Evolutionary conservation across 2,888 invertebrate species (phyloP), one percentile per base, ranked within the genome.

Genomic region (Polymixis lichenea): DNA sequence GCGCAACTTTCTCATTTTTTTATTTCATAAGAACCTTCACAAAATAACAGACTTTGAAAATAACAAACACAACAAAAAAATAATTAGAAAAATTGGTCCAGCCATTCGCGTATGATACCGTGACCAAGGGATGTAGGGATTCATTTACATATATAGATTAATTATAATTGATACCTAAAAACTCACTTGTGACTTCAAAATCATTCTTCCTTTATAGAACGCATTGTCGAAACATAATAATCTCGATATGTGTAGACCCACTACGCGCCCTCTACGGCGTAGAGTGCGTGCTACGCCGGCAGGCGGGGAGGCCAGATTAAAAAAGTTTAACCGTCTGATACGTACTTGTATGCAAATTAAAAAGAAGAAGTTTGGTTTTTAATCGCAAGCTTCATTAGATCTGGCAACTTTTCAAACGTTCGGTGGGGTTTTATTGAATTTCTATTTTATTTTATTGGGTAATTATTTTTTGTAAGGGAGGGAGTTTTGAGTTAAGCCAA

Each of bases 241-340:
- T 80, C 11, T 38, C 64, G 53, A 75, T 75, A 22, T 55, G 70
- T 72, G 72, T 73, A 73, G 66, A 69, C 60, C 58, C 56, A 60
- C 67, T 82, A 79, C 82, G 69, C 67, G 64, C 71, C 70, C 84
- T 71, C 80, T 87, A 87, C 79, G 83, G 19, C 81, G 89, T 85
- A 88, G 84, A 68, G 72, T 61, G 75, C 77, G 56, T 83, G 74
- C 80, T 82, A 86, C 78, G 84, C 78, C 75, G 62, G 72, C 82
- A 79, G 74, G 75, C 79, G 80, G 85, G 88, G 87, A 86, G 86
- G 87, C 91, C 90, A 94, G 93, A 95, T 95, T 95, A 95, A 95
- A 95, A 95, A 95, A 95, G 94, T 95, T 95, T 89, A 88, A 91
- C 88, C 91, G 87, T 87, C 88, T 84, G 85, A 84, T 83, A 85